phyloP scores from a whole-genome alignment of 2,797 vertebrate genomes.

The Malacoctenus gilli region DNA sequence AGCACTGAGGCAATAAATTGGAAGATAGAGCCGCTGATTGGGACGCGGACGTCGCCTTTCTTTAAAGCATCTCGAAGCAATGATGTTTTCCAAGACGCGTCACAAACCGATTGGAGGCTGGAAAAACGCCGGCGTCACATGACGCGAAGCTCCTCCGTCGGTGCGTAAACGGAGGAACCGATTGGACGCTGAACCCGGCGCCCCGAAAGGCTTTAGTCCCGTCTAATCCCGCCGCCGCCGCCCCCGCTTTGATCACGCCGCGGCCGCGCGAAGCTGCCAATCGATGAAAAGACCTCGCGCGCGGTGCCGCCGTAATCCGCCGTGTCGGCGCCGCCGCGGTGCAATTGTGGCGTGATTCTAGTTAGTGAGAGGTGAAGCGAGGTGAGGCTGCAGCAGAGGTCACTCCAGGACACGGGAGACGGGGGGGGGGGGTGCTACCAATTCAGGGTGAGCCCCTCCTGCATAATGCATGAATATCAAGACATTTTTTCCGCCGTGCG shows the following conservation, averaged over 20 bases:
- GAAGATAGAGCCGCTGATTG: neutral
- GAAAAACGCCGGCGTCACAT: too few species aligned
- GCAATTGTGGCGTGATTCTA: constrained; percentile 6
- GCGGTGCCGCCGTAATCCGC: constrained; percentile 16
- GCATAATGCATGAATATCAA: constrained; percentile 8
- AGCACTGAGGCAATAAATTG: neutral
- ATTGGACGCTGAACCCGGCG: too few species aligned
- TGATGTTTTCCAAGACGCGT: too few species aligned
- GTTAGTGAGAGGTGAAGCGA: constrained; percentile 24
- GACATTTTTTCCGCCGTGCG: constrained; percentile 1
- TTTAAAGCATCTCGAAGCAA: neutral
- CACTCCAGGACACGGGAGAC: constrained; percentile 16
- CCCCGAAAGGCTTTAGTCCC: too few species aligned
- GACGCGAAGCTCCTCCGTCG: too few species aligned
- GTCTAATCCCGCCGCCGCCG: too few species aligned
- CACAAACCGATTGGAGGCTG: too few species aligned
- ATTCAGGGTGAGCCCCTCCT: constrained; percentile 3
- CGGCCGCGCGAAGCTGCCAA: constrained; percentile 7
- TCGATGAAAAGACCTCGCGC: constrained; percentile 25
- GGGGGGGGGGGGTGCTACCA: neutral
- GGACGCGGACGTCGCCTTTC: neutral
- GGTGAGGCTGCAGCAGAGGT: constrained; percentile 6
- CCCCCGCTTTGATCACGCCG: neutral
- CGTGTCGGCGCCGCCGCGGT: constrained; percentile 16
- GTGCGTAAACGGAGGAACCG: too few species aligned